Evolutionary conservation across 2,113 vertebrate species (phyloP).

Genomic region (Pygathrix nemaeus): DNA sequence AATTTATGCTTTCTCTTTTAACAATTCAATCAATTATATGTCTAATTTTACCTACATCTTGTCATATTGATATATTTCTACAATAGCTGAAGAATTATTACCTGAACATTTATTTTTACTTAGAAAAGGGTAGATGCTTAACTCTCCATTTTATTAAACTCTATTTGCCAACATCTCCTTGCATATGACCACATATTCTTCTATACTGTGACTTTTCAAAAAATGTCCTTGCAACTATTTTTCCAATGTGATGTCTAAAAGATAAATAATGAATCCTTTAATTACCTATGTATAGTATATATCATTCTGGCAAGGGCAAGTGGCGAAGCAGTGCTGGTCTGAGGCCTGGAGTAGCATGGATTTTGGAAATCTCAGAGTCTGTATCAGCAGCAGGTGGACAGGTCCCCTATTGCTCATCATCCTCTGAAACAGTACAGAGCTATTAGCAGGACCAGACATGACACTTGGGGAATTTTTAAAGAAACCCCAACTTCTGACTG

Average conservation of each 20-base stretch:
- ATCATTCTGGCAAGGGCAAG: neutral
- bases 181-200: neutral
- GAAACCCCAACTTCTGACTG: neutral
- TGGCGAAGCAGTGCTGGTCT: neutral
- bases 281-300: neutral
- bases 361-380: neutral
- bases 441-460: neutral
- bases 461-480: neutral
- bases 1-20: neutral
- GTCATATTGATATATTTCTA: neutral
- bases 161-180: neutral
- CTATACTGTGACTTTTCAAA: neutral
- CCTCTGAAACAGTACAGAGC: neutral
- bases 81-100: neutral
- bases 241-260: neutral
- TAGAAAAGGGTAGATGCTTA: neutral
- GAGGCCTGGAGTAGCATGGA: accelerated
- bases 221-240: neutral
- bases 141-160: neutral
- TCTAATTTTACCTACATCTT: neutral
- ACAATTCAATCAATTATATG: neutral
- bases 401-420: neutral
- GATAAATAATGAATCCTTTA: neutral
- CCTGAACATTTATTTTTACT: neutral
- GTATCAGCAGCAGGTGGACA: neutral